phyloP scores from a whole-genome alignment of 2,888 invertebrate genomes.

The Abrostola triplasia region DNA sequence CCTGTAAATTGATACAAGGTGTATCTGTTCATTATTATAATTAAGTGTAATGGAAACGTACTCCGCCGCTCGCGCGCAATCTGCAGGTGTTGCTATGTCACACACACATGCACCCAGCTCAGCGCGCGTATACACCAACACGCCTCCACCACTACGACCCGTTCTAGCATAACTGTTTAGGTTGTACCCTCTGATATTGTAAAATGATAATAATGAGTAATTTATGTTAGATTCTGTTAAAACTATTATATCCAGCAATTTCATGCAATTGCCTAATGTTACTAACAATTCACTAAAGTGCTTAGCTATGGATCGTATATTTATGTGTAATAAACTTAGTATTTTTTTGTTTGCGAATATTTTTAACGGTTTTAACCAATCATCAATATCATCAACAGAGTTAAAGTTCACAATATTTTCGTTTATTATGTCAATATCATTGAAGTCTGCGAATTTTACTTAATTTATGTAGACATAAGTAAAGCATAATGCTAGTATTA shows the following conservation, averaged over 20 bases:
- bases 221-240: conserved; percentile 38
- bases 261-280: background rate
- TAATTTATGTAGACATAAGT: conserved; percentile 1
- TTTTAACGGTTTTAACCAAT: conserved; percentile 6
- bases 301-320: conserved; percentile 5
- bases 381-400: conserved; percentile 1
- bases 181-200: conserved; percentile 9
- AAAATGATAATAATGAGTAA: conserved; percentile 24
- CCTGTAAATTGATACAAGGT: conserved; percentile 14
- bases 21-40: background rate
- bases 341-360: conserved; percentile 3
- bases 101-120: conserved; percentile 11
- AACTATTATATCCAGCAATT: conserved; percentile 11
- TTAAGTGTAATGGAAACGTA: conserved; percentile 12
- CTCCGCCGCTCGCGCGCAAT: conserved; percentile 5
- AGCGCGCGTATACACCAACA: conserved; percentile 19
- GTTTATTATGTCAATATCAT: conserved; percentile 1
- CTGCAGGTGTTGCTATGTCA: background rate
- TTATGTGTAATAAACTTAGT: conserved; percentile 6
- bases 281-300: conserved; percentile 11
- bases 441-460: conserved; percentile 9
- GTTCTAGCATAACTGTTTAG: background rate
- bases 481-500: background rate
- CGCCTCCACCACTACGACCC: conserved; percentile 8
- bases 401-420: conserved; percentile 8